A percentile compares a stretch with the other conserved stretches of the same genome.
Evolutionary conservation across 2,113 vertebrate species (phyloP).

Genomic region (Lepus europaeus): DNA sequence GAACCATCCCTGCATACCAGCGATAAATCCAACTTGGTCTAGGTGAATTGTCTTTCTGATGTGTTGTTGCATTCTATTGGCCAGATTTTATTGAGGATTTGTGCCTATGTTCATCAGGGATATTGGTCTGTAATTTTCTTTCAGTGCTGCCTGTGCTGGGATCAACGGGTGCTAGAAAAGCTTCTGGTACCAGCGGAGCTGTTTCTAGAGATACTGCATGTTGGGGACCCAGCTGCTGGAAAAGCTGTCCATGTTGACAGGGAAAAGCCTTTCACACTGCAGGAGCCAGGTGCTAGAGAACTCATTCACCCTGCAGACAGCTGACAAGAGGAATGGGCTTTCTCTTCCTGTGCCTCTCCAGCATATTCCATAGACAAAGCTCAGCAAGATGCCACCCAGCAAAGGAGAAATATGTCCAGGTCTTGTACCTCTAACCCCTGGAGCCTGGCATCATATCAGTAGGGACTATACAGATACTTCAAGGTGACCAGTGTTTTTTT

Average conservation of each 20-base stretch:
- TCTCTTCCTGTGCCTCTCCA: neutral
- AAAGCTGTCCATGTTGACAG: neutral
- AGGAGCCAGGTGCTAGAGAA: neutral
- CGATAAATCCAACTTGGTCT: no score
- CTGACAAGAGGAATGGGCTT: neutral
- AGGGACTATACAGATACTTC: neutral
- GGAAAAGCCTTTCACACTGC: neutral
- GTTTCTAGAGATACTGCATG: neutral
- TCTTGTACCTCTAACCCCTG: neutral
- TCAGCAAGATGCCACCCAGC: neutral
- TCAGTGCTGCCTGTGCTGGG: neutral
- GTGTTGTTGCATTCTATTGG: no score
- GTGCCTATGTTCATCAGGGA: neutral
- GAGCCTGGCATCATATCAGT: neutral
- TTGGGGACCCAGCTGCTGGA: neutral
- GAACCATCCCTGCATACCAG: no score
- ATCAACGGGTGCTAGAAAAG: neutral
- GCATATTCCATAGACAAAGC: neutral
- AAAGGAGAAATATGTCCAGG: neutral
- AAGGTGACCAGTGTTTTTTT: neutral
- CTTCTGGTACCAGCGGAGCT: neutral
- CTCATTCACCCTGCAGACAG: neutral
- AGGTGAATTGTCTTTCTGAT: no score
- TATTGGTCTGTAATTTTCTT: no score
- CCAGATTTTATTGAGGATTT: no score